Conservation (phyloP, 2,797 vertebrate genomes). For the Macroramphosus scolopax region DNA sequence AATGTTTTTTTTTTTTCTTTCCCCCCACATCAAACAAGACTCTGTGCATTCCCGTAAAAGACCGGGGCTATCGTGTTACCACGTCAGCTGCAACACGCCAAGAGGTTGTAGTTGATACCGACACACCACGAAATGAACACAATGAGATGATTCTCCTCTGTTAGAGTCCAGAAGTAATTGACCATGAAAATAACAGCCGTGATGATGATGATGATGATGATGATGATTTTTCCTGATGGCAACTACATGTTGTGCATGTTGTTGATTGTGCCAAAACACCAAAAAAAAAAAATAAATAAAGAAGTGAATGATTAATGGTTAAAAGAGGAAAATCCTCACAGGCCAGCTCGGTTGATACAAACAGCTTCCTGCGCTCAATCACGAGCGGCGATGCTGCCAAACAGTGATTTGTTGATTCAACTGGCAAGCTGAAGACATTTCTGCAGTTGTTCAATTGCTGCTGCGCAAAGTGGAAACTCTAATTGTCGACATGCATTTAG, state of each 20-base stretch:
- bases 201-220: slow-evolving; percentile 32
- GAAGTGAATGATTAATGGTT: slow-evolving; percentile 11
- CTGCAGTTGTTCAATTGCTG: slow-evolving; percentile 1
- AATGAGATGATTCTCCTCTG: slow-evolving; percentile 18
- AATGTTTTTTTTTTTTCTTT: slow-evolving; percentile 9
- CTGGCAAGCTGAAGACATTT: slow-evolving; percentile 7
- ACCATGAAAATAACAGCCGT: slow-evolving; percentile 31
- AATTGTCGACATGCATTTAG: neutral
- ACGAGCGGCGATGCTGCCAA: slow-evolving; percentile 6
- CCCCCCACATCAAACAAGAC: slow-evolving; percentile 21
- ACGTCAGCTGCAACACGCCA: slow-evolving; percentile 20
- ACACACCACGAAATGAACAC: slow-evolving; percentile 24
- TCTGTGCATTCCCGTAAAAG: slow-evolving; percentile 18
- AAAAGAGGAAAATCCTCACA: slow-evolving; percentile 13
- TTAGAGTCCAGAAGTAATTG: slow-evolving; percentile 26
- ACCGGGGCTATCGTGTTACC: slow-evolving; percentile 12
- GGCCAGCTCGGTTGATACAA: slow-evolving; percentile 2
- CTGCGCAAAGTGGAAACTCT: slow-evolving; percentile 5
- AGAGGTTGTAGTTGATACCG: slow-evolving; percentile 23
- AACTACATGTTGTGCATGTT: slow-evolving; percentile 24
- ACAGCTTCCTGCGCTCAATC: slow-evolving; percentile 13
- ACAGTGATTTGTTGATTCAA: slow-evolving; percentile 20
- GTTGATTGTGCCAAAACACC: slow-evolving; percentile 13
- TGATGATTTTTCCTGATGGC: slow-evolving; percentile 42
- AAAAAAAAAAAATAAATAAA: neutral